phyloP scores from a whole-genome alignment of 2,888 invertebrate species.

The Emmelina monodactyla region DNA sequence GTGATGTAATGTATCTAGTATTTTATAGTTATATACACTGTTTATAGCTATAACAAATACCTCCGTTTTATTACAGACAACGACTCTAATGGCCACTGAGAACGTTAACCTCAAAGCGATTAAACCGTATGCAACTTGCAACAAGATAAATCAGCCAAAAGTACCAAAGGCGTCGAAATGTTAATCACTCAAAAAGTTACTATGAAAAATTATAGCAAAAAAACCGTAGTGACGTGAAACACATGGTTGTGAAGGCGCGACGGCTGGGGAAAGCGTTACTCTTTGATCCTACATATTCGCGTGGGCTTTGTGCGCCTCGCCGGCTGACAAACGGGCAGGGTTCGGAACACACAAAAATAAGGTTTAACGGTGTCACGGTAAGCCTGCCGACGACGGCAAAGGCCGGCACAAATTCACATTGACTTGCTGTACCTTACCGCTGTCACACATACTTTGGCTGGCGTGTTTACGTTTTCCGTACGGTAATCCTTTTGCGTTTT shows the following conservation, averaged over 20 bases:
- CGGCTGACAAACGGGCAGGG: constrained; percentile 60
- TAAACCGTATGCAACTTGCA: too few relatives aligned
- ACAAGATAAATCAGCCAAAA: too few relatives aligned
- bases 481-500: constrained; percentile 1
- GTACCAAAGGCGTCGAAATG: background rate
- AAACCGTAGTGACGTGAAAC: constrained; percentile 8
- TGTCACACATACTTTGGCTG: constrained; percentile 17
- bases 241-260: constrained; percentile 14
- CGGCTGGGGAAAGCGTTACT: constrained; percentile 34
- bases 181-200: background rate
- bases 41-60: too few relatives aligned
- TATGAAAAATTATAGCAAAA: constrained; percentile 9
- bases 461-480: constrained; percentile 6
- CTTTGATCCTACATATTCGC: constrained; percentile 64
- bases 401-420: constrained; percentile 59
- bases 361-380: constrained; percentile 63
- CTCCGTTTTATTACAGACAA: too few relatives aligned
- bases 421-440: constrained; percentile 40
- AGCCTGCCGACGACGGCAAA: constrained; percentile 64
- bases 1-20: too few relatives aligned
- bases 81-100: too few relatives aligned
- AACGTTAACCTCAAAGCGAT: too few relatives aligned
- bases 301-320: constrained; percentile 60
- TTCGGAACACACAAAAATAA: constrained; percentile 65
- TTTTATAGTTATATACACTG: too few relatives aligned